A percentile compares a stretch with the other conserved stretches of the same genome.
Evolutionary conservation across 35 echinoderm and acorn worm genomes (phyloP).

Genomic region (Patiria miniata): DNA sequence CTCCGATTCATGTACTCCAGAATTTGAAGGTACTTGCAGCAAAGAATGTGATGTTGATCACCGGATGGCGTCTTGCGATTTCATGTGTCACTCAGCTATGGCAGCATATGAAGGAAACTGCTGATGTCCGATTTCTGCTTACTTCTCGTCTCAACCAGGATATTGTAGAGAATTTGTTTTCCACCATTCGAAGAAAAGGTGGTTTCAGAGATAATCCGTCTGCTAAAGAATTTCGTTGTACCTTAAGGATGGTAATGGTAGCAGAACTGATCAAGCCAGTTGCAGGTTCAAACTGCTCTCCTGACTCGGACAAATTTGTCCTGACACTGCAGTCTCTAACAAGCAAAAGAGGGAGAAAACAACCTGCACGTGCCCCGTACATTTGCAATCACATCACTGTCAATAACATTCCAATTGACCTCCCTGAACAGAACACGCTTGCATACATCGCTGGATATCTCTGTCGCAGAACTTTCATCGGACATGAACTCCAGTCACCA

Average conservation of each 20-base stretch:
- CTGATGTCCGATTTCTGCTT: conserved; percentile 36
- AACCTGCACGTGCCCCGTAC: neutral
- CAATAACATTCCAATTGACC: conserved; percentile 6
- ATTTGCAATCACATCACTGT: neutral
- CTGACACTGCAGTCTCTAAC: conserved; percentile 40
- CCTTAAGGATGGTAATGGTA: conserved; percentile 52
- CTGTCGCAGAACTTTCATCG: conserved; percentile 23
- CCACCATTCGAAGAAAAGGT: conserved; percentile 45
- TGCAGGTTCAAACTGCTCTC: conserved; percentile 24
- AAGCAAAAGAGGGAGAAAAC: conserved; percentile 14
- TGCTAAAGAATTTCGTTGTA: conserved; percentile 40
- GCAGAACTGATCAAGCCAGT: conserved; percentile 50
- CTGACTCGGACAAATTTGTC: conserved; percentile 25
- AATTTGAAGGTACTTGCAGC: conserved; percentile 27
- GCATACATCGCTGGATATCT: conserved; percentile 47
- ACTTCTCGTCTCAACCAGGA: conserved; percentile 66
- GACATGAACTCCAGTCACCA: conserved; percentile 1
- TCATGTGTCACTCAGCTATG: conserved; percentile 55
- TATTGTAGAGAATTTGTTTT: conserved; percentile 62
- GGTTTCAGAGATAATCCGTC: conserved; percentile 64
- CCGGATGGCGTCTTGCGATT: conserved; percentile 47
- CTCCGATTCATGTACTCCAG: conserved; percentile 19
- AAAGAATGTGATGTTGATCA: conserved; percentile 34
- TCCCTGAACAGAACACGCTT: conserved; percentile 36
- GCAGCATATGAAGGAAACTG: conserved; percentile 13